A percentile compares a stretch with the other conserved stretches of the same genome.
Evolutionary conservation across 2,888 invertebrate genomes (phyloP).

Genomic region (Lacanobia wlatinum): DNA sequence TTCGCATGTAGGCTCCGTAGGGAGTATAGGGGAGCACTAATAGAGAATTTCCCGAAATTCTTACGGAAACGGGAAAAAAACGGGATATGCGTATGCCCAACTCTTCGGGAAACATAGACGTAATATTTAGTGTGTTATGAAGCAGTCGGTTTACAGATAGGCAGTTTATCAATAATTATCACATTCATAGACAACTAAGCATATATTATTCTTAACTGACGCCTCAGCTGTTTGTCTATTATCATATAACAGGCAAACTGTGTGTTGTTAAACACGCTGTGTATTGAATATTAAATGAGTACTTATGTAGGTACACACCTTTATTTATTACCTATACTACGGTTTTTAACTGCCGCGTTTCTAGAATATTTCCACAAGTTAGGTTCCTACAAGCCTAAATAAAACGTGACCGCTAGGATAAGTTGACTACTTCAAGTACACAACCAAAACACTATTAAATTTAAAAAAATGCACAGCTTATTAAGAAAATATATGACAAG

Average conservation of each 20-base stretch:
- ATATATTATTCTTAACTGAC: conserved; percentile 43
- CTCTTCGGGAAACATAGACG: neutral
- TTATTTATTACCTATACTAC: neutral
- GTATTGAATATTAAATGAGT: conserved; percentile 48
- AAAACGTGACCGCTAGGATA: neutral
- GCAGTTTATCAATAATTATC: conserved; percentile 18
- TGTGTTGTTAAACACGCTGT: conserved; percentile 36
- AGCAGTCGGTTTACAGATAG: neutral
- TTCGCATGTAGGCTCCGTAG: too few relatives aligned
- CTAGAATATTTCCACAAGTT: neutral
- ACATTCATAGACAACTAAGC: conserved; percentile 24
- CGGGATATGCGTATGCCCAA: too few relatives aligned
- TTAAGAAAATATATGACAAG: too few relatives aligned
- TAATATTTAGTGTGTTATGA: neutral
- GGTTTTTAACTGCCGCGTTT: neutral
- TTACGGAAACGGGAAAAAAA: too few relatives aligned
- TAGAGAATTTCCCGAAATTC: too few relatives aligned
- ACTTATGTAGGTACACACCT: conserved; percentile 30
- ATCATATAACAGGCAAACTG: conserved; percentile 32
- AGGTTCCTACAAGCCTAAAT: neutral
- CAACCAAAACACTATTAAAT: neutral
- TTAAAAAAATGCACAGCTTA: too few relatives aligned
- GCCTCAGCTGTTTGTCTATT: conserved; percentile 38
- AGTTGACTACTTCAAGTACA: neutral
- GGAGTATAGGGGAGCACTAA: too few relatives aligned